phyloP scores from a whole-genome alignment of 1,140 invertebrate species.

The Cyclina sinensis region DNA sequence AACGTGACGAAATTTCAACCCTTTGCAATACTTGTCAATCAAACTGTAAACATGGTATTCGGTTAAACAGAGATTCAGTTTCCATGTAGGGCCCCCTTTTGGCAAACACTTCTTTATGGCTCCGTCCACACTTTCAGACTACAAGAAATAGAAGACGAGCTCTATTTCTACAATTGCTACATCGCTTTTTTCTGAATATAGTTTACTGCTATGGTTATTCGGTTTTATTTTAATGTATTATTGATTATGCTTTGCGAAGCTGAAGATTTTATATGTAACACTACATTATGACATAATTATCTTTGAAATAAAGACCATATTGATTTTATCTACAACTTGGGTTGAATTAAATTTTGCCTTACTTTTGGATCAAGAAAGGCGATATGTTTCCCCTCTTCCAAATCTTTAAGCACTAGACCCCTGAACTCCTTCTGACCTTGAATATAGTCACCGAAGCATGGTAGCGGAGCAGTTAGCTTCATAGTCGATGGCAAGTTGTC shows the following conservation, averaged over 20 bases:
- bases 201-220: too few relatives aligned
- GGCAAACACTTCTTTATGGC: constrained; percentile 10
- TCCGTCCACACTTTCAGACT: neutral
- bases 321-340: too few relatives aligned
- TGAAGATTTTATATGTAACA: too few relatives aligned
- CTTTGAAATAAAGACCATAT: too few relatives aligned
- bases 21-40: constrained; percentile 59
- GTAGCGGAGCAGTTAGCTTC: constrained; percentile 54
- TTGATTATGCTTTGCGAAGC: too few relatives aligned
- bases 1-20: constrained; percentile 54
- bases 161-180: too few relatives aligned
- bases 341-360: too few relatives aligned
- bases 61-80: constrained; percentile 52
- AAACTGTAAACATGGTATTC: constrained; percentile 61
- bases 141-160: too few relatives aligned
- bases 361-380: constrained; percentile 61
- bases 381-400: constrained; percentile 50
- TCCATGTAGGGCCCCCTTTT: constrained; percentile 47
- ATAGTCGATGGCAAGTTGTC: constrained; percentile 32
- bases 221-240: too few relatives aligned
- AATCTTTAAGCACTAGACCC: constrained; percentile 5
- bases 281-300: too few relatives aligned
- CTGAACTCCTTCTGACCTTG: constrained; percentile 60
- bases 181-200: too few relatives aligned
- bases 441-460: constrained; percentile 55